phyloP scores from a whole-genome alignment of 1,140 invertebrate species.

The Conus betulinus region DNA sequence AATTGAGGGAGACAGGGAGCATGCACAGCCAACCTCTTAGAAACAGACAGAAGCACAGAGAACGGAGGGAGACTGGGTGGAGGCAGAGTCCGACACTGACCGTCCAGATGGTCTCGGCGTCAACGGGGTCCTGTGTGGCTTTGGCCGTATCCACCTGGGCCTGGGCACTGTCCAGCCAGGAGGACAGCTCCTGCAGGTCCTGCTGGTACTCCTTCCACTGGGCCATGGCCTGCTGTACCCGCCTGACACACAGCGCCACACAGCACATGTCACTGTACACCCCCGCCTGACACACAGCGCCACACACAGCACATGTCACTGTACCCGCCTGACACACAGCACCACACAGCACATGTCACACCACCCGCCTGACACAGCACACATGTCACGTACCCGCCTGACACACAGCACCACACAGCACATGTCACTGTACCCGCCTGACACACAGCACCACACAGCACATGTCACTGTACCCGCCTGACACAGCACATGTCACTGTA shows the following conservation, averaged over 20 bases:
- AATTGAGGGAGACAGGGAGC: not conserved
- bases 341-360: too few relatives aligned
- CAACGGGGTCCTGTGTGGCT: not conserved
- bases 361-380: too few relatives aligned
- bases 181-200: not conserved
- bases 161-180: slow-evolving; percentile 2
- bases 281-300: too few relatives aligned
- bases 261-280: too few relatives aligned
- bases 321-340: too few relatives aligned
- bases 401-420: too few relatives aligned
- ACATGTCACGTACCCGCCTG: too few relatives aligned
- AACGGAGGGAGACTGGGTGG: not conserved
- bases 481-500: too few relatives aligned
- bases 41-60: not conserved
- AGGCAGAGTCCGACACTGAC: not conserved
- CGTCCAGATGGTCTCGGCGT: not conserved
- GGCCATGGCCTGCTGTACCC: slow-evolving; percentile 8
- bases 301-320: too few relatives aligned
- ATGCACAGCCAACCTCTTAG: not conserved
- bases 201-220: not conserved
- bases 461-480: too few relatives aligned
- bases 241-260: not conserved
- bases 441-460: too few relatives aligned
- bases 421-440: too few relatives aligned
- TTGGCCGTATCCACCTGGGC: not conserved